Base-by-base conservation (phyloP, 2,113 vertebrate genomes). In the Marmota flaviventris region DNA sequence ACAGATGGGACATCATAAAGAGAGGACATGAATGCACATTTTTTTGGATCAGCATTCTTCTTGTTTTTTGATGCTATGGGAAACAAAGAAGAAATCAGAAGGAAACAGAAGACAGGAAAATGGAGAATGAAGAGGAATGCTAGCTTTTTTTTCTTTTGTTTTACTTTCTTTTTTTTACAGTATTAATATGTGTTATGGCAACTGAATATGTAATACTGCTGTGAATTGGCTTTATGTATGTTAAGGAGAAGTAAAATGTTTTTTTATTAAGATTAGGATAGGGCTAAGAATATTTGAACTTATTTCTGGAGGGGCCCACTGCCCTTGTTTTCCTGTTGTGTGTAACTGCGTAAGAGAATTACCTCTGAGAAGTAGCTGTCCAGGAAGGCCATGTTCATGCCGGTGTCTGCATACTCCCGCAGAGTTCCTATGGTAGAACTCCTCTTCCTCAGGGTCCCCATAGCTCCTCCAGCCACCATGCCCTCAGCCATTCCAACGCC, bases 301-400 rank as follows among this genome's bases (percentile, higher is more conserved):
- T 56, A 75, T 89, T 81, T 61, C 20, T n/a, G 29, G 75, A 93
- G 70, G 83, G 27, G 53, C 37, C 63, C 48, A 22, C n/a, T 53
- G 12, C 20, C 37, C 20, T 82, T 56, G 27, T 56, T 32, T 24
- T 65, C 27, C 70, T 16, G 56, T 45, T 45, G 17, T 12, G 18
- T 34, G 56, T 53, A 5, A 27, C 8, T 13, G 24, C 32, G 42
- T n/a, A 1, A 13, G 27, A 69, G 39, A 7, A 37, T 98, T 98
- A 99, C 99, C 98, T 99, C 98, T 24, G 98, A 98, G 97, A 99
- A 99, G 89, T 99, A 99, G 96, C 98, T 99, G 97, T 99, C 99
- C 92, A 99, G 85, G 97, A 99, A 99, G 85, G 98, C 98, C 98
- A 98, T 98, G 79, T 98, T 99, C 86, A 98, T 83, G 5, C 98